phyloP scores from a whole-genome alignment of 2,113 vertebrate species.

The Megaceryle maxima region DNA sequence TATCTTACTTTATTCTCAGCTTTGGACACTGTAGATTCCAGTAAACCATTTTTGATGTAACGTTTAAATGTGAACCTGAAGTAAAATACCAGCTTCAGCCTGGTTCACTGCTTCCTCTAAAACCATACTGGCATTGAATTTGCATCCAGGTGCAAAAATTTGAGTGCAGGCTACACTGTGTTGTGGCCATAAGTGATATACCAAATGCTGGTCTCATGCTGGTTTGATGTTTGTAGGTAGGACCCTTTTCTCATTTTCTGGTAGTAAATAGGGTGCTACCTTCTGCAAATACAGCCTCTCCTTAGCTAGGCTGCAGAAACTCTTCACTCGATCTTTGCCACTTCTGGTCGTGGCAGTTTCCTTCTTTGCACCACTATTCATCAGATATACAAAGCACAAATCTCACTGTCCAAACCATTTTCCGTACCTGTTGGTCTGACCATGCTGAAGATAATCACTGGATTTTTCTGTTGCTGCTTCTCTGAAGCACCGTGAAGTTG shows the following conservation, averaged over 20 bases:
- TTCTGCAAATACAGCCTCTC: background rate
- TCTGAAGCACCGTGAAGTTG: background rate
- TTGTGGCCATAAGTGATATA: background rate
- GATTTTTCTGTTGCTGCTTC: background rate
- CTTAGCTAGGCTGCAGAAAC: background rate
- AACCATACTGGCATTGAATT: background rate
- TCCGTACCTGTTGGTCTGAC: background rate
- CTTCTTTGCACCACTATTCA: background rate
- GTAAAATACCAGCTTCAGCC: background rate
- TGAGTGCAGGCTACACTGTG: background rate
- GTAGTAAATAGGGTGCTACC: background rate
- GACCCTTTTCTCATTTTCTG: background rate
- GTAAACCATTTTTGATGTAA: background rate
- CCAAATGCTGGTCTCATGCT: background rate
- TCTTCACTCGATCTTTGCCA: background rate
- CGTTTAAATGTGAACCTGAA: background rate
- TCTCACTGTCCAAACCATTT: background rate
- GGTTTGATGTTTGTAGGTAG: background rate
- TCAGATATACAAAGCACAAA: background rate
- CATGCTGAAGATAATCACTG: fast-evolving
- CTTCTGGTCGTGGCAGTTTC: background rate
- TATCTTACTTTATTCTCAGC: background rate
- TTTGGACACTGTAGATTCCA: background rate
- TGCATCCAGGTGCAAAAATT: background rate
- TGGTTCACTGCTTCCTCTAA: background rate